Percentiles rank a stretch among this genome's conserved stretches.
phyloP scores from a whole-genome alignment of 2,797 vertebrate genomes.

The Pseudochirops corinnae region DNA sequence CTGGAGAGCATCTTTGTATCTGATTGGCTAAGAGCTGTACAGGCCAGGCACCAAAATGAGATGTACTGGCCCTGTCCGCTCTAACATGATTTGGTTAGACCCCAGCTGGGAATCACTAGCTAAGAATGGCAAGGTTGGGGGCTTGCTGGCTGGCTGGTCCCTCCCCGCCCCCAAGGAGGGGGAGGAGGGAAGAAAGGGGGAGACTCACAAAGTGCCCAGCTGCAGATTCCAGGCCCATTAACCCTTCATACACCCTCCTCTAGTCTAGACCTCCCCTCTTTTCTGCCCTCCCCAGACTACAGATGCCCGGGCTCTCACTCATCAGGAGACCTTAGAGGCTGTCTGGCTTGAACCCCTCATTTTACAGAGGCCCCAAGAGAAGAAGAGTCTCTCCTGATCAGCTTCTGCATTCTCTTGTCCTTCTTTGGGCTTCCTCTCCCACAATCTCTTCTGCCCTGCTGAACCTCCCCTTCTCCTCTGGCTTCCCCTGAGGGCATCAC shows the following conservation, averaged over 20 bases:
- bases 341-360: neutral
- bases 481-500: neutral
- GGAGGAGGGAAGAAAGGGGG: neutral
- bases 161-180: neutral
- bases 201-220: neutral
- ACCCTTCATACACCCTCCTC: neutral
- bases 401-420: neutral
- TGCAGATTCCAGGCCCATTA: neutral
- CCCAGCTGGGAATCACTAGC: slow-evolving; percentile 22
- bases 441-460: neutral
- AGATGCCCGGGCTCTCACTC: neutral
- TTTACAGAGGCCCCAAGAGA: neutral
- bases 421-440: neutral
- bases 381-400: neutral
- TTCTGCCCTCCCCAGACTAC: neutral
- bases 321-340: neutral
- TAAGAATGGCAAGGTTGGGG: neutral
- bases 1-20: neutral
- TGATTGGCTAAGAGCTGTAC: slow-evolving; percentile 50
- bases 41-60: slow-evolving; percentile 11
- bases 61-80: neutral
- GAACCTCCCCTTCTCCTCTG: neutral
- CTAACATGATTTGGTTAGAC: neutral
- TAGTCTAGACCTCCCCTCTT: neutral
- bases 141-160: neutral